Percentiles rank a stretch among this genome's conserved stretches.
These are phyloP conservation scores for Microcebus jonahi DNA, from an alignment of 2,113 vertebrate genomes.

Conservation along the genomic window DNA sequence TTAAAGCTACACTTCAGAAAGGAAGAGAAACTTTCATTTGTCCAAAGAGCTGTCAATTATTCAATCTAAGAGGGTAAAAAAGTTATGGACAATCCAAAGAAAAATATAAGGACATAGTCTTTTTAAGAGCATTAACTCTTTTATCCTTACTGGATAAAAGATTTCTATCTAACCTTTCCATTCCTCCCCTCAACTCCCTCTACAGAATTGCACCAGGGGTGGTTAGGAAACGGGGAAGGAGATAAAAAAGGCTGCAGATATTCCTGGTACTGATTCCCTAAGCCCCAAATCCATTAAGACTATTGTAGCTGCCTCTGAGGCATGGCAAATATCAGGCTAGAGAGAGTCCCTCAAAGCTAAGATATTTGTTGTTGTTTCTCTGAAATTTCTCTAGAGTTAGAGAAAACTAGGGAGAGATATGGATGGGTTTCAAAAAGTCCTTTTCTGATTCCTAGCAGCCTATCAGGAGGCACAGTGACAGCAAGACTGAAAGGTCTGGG, in stretches of 20 bases:
- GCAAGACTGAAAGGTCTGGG: not conserved
- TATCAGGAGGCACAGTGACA: not conserved
- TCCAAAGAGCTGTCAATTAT: not conserved
- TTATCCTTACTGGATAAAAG: not conserved
- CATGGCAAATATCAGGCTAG: not conserved
- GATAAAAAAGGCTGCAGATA: not conserved
- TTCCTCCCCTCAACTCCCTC: not conserved
- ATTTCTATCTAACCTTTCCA: not conserved
- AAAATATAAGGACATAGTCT: not conserved
- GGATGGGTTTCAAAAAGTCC: not conserved
- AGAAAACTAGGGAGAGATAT: not conserved
- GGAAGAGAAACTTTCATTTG: not conserved
- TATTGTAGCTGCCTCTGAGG: not conserved
- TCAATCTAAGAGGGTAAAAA: not conserved
- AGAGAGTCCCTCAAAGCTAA: not conserved
- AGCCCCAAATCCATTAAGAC: not conserved
- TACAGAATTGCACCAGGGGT: not conserved
- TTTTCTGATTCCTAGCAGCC: not conserved
- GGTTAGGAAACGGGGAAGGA: not conserved
- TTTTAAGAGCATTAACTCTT: not conserved
- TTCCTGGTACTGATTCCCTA: not conserved
- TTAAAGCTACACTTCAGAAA: not conserved
- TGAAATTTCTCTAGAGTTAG: not conserved
- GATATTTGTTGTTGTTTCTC: not conserved
- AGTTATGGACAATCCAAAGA: not conserved